Evolutionary conservation across 2,797 vertebrate genomes (phyloP), one percentile per base, ranked within the genome.

Genomic region (Rhabdophis nuchalis): DNA sequence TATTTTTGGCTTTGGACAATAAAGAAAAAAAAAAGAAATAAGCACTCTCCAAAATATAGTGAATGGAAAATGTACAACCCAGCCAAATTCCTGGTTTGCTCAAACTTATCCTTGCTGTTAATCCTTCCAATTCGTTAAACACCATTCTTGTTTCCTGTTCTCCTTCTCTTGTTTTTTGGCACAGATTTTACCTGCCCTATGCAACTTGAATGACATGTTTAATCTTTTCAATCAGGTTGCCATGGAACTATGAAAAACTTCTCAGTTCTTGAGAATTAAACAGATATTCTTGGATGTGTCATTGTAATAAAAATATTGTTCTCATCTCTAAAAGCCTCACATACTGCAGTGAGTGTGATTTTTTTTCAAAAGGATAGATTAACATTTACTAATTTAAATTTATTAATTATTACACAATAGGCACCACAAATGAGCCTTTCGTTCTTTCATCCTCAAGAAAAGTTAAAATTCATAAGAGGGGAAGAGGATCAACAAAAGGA

Each of bases 211-310:
- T 72, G 56, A 90, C 92, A 93, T 32, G 91, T 46, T 85, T 95
- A 93, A 89, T 93, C 85, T 95, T 82, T 95, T 89, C 92, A 91
- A 89, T 94, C 92, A 87, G 11, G 96, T 96, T 97, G 95, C 96
- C 94, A 96, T 95, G 96, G 95, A 93, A 95, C 27, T 95, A 91
- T 94, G 93, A 89, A 96, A 96, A 96, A 96, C 94, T 94, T 91
- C 82, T 58, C 86, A 95, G 92, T 92, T 93, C 92, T 93, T 82
- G 87, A 54, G 94, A 88, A 82, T 93, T 96, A 93, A 95, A 85
- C 14, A 86, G 89, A 95, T 95, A 93, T 93, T 96, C 95, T 95
- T 52, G 93, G 95, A 95, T 94, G 94, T 92, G 91, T 96, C 93
- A 94, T 88, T 94, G 94, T 27, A 93, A 87, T 0, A 36, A 88